These are phyloP conservation scores for Numenius arquata DNA, from an alignment of 2,113 vertebrate species.

Conservation along the genomic window DNA sequence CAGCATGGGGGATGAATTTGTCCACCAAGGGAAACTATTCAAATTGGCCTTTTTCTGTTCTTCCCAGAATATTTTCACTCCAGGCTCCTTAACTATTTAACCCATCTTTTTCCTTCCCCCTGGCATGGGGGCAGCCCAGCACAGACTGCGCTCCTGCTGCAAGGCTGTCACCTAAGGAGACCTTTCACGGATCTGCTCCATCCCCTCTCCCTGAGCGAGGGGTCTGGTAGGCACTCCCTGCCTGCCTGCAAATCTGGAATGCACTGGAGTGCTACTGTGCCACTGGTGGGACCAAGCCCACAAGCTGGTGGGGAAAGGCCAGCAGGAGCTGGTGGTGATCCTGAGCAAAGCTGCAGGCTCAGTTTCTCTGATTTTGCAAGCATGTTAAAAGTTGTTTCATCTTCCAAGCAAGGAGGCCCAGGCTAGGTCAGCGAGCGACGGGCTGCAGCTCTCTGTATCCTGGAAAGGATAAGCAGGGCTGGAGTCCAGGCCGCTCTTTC, in stretches of 20 bases:
- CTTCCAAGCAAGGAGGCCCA: fast-evolving
- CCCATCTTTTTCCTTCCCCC: neutral
- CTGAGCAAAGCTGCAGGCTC: neutral
- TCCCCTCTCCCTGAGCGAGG: neutral
- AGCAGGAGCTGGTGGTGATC: neutral
- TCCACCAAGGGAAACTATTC: neutral
- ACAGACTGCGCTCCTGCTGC: neutral
- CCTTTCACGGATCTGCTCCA: neutral
- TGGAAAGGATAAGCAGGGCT: neutral
- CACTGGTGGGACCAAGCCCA: neutral
- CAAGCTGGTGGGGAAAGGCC: neutral
- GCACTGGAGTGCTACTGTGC: too few species aligned
- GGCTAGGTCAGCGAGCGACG: neutral
- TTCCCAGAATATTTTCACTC: neutral
- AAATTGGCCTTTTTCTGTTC: neutral
- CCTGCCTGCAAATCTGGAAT: neutral
- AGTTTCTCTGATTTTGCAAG: neutral
- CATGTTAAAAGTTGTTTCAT: fast-evolving
- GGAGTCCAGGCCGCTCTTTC: neutral
- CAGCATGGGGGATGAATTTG: neutral
- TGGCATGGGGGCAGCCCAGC: neutral
- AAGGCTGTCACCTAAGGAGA: neutral
- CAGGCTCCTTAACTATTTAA: neutral
- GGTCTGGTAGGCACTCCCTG: neutral
- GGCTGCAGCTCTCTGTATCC: neutral